Evolutionary conservation across 2,797 vertebrate species (phyloP).

Genomic region (Vireo griseus): DNA sequence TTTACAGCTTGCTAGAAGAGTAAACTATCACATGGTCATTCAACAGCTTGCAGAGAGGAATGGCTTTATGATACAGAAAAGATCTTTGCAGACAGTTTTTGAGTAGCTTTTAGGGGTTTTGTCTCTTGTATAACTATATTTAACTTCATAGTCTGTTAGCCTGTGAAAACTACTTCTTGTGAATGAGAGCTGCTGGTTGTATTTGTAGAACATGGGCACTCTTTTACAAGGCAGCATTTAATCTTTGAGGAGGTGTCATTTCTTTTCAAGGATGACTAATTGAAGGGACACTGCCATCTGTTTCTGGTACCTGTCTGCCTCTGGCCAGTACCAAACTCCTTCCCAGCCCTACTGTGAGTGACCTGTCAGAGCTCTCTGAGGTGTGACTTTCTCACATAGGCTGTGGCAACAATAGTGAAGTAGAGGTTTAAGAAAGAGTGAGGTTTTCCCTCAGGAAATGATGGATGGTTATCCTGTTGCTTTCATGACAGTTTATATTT

Average conservation of each 20-base stretch:
- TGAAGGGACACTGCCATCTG: neutral
- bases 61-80: neutral
- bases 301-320: neutral
- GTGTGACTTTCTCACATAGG: neutral
- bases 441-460: neutral
- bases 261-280: neutral
- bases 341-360: neutral
- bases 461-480: neutral
- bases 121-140: constrained; percentile 12
- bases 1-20: constrained; percentile 3
- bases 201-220: neutral
- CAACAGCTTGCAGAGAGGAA: neutral
- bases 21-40: neutral
- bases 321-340: neutral
- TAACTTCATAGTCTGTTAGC: constrained; percentile 33
- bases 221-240: neutral
- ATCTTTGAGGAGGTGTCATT: neutral
- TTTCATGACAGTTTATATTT: neutral
- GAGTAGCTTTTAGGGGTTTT: neutral
- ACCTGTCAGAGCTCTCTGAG: neutral
- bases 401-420: neutral
- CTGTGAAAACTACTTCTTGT: neutral
- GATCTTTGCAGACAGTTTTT: neutral
- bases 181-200: constrained; percentile 15
- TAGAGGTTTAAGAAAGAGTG: neutral